Evolutionary conservation across 2,797 vertebrate genomes (phyloP).

Genomic region (Scolopax rusticola): DNA sequence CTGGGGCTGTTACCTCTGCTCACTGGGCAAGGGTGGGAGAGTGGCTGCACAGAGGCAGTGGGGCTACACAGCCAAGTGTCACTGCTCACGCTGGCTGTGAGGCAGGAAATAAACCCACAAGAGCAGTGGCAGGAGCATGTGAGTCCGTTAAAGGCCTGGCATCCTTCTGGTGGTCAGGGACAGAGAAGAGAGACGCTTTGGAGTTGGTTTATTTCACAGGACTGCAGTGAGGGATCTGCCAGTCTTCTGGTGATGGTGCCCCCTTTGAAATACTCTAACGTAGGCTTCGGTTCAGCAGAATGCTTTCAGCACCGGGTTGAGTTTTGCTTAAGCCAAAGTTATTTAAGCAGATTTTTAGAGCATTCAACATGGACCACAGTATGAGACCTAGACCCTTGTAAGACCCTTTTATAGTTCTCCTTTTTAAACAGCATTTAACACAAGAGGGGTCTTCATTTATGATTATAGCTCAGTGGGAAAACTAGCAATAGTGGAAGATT

Average conservation of each 20-base stretch:
- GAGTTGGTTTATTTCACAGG: not conserved
- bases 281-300: not conserved
- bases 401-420: not conserved
- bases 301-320: not conserved
- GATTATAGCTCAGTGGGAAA: not conserved
- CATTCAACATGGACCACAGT: fast-evolving
- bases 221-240: not conserved
- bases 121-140: not conserved
- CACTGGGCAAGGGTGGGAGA: not conserved
- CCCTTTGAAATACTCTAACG: fast-evolving
- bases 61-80: not conserved
- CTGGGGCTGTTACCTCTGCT: not conserved
- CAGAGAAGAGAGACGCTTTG: not conserved
- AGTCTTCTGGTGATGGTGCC: not conserved
- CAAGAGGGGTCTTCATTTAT: not conserved
- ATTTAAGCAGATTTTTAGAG: not conserved
- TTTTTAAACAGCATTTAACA: not conserved
- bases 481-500: not conserved
- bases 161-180: not conserved
- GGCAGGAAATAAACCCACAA: not conserved
- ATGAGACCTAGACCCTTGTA: not conserved
- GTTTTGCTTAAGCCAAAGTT: not conserved
- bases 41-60: not conserved
- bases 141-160: not conserved
- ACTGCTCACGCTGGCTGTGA: not conserved